Evolutionary conservation across 92 coral and sea anemone genomes (phyloP).

Genomic region (Nematostella vectensis): DNA sequence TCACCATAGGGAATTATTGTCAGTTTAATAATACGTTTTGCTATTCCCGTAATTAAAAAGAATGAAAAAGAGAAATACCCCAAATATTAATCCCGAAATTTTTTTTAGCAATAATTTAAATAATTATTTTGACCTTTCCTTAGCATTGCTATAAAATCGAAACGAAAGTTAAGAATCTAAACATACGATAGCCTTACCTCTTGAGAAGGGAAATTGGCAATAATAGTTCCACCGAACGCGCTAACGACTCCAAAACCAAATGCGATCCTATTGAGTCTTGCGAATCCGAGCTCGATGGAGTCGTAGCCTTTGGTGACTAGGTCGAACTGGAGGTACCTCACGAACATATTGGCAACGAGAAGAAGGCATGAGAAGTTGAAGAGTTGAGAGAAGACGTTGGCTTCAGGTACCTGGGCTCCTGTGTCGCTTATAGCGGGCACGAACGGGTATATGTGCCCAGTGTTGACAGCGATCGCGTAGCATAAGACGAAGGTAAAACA

Average conservation of each 20-base stretch:
- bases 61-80: too few relatives aligned
- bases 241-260: slow-evolving; percentile 66
- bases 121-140: too few relatives aligned
- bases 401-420: slow-evolving; percentile 89
- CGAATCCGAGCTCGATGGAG: slow-evolving; percentile 52
- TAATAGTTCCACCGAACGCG: slow-evolving; percentile 78
- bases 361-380: slow-evolving; percentile 78
- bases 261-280: slow-evolving; percentile 68
- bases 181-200: slow-evolving; percentile 50
- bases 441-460: slow-evolving; percentile 82
- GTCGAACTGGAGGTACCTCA: slow-evolving; percentile 82
- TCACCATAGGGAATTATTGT: too few relatives aligned
- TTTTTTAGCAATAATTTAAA: too few relatives aligned
- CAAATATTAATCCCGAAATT: too few relatives aligned
- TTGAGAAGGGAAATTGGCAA: slow-evolving; percentile 92
- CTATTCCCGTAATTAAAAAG: too few relatives aligned
- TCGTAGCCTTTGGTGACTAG: slow-evolving; percentile 50
- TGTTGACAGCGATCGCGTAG: slow-evolving; percentile 78
- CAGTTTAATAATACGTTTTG: too few relatives aligned
- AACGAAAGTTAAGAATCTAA: too few relatives aligned
- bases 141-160: too few relatives aligned
- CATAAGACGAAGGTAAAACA: slow-evolving; percentile 75
- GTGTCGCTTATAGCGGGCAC: slow-evolving; percentile 99
- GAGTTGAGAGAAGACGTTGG: slow-evolving; percentile 82
- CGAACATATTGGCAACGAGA: slow-evolving; percentile 58